phyloP scores from a whole-genome alignment of 2,113 vertebrate species.

The Myanophis thanlyinensis region DNA sequence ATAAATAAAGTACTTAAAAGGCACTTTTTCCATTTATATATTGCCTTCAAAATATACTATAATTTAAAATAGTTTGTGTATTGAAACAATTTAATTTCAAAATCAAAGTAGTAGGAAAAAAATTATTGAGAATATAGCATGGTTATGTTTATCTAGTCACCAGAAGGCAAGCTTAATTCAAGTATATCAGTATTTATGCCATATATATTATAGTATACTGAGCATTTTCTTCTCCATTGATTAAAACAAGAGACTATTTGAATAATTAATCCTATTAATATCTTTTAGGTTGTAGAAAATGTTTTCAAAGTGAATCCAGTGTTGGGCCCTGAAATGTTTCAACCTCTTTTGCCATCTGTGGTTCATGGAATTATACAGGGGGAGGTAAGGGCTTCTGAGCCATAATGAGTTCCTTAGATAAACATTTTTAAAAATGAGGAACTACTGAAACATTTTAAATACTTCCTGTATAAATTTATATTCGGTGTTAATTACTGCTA shows the following conservation, averaged over 20 bases:
- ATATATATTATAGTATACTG: not conserved
- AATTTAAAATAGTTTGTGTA: not conserved
- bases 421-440: not conserved
- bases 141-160: not conserved
- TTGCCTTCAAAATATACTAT: not conserved
- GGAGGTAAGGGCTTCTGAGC: slow-evolving; percentile 80
- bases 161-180: not conserved
- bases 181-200: not conserved
- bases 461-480: not conserved
- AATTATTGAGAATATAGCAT: not conserved
- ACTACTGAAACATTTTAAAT: not conserved
- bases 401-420: not conserved
- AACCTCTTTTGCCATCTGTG: slow-evolving; percentile 85
- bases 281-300: slow-evolving; percentile 91
- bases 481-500: not conserved
- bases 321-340: slow-evolving; percentile 89
- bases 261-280: not conserved
- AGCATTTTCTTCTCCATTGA: not conserved
- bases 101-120: too few species aligned
- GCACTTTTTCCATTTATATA: not conserved
- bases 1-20: not conserved
- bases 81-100: not conserved
- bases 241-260: not conserved
- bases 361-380: slow-evolving; percentile 89
- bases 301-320: slow-evolving; percentile 89